phyloP scores from a whole-genome alignment of 1,140 invertebrate genomes.

The Zaprionus lachaisei region DNA sequence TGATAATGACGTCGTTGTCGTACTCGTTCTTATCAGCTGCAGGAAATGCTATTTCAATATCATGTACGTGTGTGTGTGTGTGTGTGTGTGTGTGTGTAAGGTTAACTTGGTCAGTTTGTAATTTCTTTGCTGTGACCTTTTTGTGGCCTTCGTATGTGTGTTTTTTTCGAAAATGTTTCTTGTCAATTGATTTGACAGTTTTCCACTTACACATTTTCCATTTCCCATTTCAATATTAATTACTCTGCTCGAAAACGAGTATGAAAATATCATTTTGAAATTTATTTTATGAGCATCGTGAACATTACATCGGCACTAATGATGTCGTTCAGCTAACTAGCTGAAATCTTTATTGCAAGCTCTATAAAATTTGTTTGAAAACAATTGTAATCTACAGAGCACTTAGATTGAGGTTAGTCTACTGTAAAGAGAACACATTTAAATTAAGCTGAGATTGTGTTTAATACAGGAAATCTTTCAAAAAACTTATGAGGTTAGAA shows the following conservation, averaged over 20 bases:
- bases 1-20: background rate
- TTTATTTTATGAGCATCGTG: background rate
- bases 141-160: slow-evolving; percentile 2
- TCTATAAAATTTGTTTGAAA: background rate
- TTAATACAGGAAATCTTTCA: too few species aligned
- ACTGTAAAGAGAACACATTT: too few species aligned
- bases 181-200: slow-evolving; percentile 15
- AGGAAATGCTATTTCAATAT: slow-evolving; percentile 42
- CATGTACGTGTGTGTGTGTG: slow-evolving; percentile 4
- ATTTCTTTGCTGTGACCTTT: slow-evolving; percentile 34
- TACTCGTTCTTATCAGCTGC: slow-evolving; percentile 21
- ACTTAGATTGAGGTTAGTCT: background rate
- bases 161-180: background rate
- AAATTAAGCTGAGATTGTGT: too few species aligned
- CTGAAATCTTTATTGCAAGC: background rate
- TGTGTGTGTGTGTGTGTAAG: slow-evolving; percentile 1
- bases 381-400: background rate
- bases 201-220: slow-evolving; percentile 1
- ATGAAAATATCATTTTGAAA: slow-evolving; percentile 3
- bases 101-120: slow-evolving; percentile 27
- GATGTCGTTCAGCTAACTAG: slow-evolving; percentile 2
- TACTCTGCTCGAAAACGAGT: background rate
- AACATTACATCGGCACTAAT: background rate
- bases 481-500: too few species aligned
- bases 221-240: slow-evolving; percentile 1